Conservation (phyloP, 2,113 vertebrate species). For the Connochaetes taurinus region DNA sequence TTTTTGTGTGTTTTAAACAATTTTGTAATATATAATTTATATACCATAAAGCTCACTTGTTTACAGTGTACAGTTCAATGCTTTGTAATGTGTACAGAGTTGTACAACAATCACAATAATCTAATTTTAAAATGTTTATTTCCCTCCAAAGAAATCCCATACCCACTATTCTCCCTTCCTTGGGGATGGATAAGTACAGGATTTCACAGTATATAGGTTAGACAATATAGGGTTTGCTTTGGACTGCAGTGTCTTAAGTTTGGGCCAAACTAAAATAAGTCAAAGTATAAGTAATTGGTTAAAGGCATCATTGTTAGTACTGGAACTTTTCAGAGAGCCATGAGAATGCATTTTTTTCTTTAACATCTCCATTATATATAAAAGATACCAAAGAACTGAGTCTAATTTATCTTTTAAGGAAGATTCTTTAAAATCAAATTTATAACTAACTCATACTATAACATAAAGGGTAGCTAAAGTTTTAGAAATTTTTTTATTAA, state of each 20-base stretch:
- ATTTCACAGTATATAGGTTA: background rate
- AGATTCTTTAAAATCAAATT: constrained; percentile 29
- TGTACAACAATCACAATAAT: background rate
- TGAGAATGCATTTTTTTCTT: background rate
- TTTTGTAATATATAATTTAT: background rate
- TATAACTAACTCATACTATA: constrained; percentile 11
- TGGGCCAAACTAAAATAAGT: background rate
- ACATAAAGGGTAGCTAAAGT: background rate
- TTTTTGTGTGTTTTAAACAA: background rate
- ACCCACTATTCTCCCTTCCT: background rate
- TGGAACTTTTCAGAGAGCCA: background rate
- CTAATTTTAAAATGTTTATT: background rate
- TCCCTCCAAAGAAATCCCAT: background rate
- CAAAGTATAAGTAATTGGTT: constrained; percentile 8
- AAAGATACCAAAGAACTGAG: constrained; percentile 37
- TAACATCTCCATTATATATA: constrained; percentile 4
- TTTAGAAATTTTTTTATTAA: constrained; percentile 1
- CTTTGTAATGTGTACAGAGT: background rate
- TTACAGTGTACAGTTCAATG: background rate
- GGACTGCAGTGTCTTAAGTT: background rate
- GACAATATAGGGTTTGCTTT: background rate
- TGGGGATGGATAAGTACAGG: background rate
- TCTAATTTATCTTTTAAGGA: constrained; percentile 20
- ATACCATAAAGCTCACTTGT: background rate
- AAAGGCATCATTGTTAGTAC: constrained; percentile 36